These are phyloP conservation scores for Drosophila parthenogenetica DNA, from an alignment of 2,888 invertebrate genomes.

Conservation along the genomic window DNA sequence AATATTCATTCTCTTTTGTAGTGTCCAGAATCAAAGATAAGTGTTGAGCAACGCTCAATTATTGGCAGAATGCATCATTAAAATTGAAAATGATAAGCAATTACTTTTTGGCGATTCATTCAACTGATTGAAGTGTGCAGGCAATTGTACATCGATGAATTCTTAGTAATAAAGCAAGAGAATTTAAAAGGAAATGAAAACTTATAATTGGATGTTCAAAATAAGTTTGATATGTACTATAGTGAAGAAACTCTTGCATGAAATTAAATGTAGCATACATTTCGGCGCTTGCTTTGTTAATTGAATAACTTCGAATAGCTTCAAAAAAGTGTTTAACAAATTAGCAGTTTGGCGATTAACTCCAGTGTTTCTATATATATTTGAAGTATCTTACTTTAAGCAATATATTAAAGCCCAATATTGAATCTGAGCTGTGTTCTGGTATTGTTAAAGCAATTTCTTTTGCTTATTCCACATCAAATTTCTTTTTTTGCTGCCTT, in stretches of 20 bases:
- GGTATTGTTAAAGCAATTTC: not conserved
- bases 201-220: no score
- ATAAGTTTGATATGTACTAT: no score
- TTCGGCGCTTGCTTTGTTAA: no score
- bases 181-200: no score
- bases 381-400: no score
- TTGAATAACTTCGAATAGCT: no score
- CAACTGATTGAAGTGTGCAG: not conserved
- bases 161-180: not conserved
- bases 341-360: no score
- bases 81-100: not conserved
- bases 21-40: constrained; percentile 3
- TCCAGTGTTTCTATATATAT: not conserved
- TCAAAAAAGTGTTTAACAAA: no score
- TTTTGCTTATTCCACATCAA: not conserved
- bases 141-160: not conserved
- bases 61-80: constrained; percentile 12
- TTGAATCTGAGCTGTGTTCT: not conserved
- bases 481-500: not conserved
- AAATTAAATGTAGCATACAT: no score
- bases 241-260: no score
- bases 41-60: not conserved
- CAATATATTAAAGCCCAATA: not conserved
- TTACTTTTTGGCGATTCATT: not conserved
- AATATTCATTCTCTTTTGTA: constrained; percentile 23